These are phyloP conservation scores for Sarcophaga peregrina DNA, from an alignment of 1,140 invertebrate genomes.

Conservation along the genomic window DNA sequence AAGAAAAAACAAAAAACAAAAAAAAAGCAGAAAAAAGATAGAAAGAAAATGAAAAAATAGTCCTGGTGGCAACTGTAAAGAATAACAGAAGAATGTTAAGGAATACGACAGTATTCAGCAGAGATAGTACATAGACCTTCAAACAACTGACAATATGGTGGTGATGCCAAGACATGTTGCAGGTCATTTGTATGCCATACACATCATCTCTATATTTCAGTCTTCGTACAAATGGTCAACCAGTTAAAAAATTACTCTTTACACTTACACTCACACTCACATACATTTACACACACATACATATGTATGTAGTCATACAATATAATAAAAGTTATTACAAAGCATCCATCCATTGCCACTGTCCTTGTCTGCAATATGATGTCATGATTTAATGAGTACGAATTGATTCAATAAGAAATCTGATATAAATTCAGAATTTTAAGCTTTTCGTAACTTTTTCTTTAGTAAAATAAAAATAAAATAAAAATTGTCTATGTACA, in stretches of 20 bases:
- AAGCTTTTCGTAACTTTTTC: not conserved
- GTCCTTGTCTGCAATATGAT: slow-evolving; percentile 29
- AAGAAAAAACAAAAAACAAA: not conserved
- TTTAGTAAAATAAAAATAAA: too few relatives aligned
- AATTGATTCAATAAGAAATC: slow-evolving; percentile 35
- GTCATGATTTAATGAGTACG: slow-evolving; percentile 31
- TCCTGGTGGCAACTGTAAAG: not conserved
- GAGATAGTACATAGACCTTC: too few relatives aligned
- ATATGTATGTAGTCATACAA: too few relatives aligned
- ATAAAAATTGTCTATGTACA: too few relatives aligned
- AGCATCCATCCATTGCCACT: not conserved
- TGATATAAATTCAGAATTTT: slow-evolving; percentile 31
- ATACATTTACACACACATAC: not conserved
- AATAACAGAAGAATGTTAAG: too few relatives aligned
- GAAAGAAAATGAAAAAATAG: not conserved
- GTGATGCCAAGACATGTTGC: not conserved
- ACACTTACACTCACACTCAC: too few relatives aligned
- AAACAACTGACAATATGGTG: too few relatives aligned
- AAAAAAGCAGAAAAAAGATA: not conserved
- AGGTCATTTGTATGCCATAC: not conserved
- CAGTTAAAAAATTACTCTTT: not conserved
- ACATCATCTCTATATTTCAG: slow-evolving; percentile 9
- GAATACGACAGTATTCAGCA: too few relatives aligned
- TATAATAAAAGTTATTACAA: too few relatives aligned
- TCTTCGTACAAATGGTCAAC: not conserved